Percentiles rank a stretch among this genome's conserved stretches.
These are phyloP conservation scores for Argynnis bischoffii DNA, from an alignment of 2,888 invertebrate genomes.

Conservation along the genomic window DNA sequence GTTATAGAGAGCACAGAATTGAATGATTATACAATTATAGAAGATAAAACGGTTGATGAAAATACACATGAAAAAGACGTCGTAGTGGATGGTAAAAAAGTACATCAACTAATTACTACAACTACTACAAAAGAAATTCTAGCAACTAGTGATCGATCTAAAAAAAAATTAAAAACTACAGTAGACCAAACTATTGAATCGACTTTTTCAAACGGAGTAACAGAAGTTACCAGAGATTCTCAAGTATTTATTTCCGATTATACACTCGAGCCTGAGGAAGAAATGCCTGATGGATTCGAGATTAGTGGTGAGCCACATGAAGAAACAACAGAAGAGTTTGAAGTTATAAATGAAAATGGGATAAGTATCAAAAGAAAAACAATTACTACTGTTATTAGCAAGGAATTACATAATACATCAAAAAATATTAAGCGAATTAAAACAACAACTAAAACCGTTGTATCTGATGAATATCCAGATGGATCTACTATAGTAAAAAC, in stretches of 20 bases:
- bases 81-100: conserved; percentile 60
- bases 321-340: conserved; percentile 51
- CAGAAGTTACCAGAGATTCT: conserved; percentile 70
- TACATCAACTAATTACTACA: conserved; percentile 63
- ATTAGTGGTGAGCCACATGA: conserved; percentile 53
- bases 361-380: conserved; percentile 60
- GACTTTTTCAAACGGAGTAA: conserved; percentile 61
- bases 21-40: conserved; percentile 56
- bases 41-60: conserved; percentile 59
- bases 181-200: conserved; percentile 69
- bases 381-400: conserved; percentile 55
- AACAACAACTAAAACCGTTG: conserved; percentile 58
- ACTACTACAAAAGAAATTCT: conserved; percentile 69
- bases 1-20: conserved; percentile 55
- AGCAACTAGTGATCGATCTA: conserved; percentile 55
- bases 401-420: conserved; percentile 53
- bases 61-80: conserved; percentile 60
- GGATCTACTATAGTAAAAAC: conserved; percentile 67
- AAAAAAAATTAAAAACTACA: conserved; percentile 69
- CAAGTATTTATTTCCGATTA: conserved; percentile 68
- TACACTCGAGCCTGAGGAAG: conserved; percentile 47
- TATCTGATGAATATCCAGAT: conserved; percentile 72
- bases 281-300: conserved; percentile 53
- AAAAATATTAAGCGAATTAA: conserved; percentile 57
- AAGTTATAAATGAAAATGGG: conserved; percentile 57